These are phyloP conservation scores for Tauraco hartlaubi DNA, from an alignment of 2,797 vertebrate genomes.

Conservation along the genomic window DNA sequence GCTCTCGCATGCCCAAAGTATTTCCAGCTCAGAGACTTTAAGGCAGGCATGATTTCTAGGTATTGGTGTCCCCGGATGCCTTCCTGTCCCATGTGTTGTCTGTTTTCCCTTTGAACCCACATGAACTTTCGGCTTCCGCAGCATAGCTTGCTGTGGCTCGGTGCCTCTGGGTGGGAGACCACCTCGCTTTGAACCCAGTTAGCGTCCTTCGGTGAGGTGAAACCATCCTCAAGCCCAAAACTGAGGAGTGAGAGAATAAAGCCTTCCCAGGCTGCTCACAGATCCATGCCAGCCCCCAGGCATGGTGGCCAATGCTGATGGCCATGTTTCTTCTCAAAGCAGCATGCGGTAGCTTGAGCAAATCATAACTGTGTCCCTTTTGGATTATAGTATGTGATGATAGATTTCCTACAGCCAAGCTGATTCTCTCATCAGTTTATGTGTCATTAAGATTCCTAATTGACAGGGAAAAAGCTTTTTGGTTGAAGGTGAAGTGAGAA, in stretches of 20 bases:
- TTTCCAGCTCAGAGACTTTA: background rate
- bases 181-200: background rate
- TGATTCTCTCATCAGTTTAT: background rate
- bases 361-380: background rate
- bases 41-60: background rate
- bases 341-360: fast-evolving
- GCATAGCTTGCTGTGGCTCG: fast-evolving
- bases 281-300: background rate
- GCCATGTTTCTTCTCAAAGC: background rate
- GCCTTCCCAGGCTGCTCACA: background rate
- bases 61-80: background rate
- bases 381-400: background rate
- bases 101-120: background rate
- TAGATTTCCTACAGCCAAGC: background rate
- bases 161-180: fast-evolving
- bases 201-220: background rate
- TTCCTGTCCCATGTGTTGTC: background rate
- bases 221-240: background rate
- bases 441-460: background rate
- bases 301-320: background rate
- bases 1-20: background rate
- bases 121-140: fast-evolving
- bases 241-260: background rate
- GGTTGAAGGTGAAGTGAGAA: background rate
- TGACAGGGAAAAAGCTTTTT: background rate